Percentiles rank a stretch among this genome's conserved stretches.
phyloP scores from a whole-genome alignment of 1,140 invertebrate genomes.

The Heliothis subflexa region DNA sequence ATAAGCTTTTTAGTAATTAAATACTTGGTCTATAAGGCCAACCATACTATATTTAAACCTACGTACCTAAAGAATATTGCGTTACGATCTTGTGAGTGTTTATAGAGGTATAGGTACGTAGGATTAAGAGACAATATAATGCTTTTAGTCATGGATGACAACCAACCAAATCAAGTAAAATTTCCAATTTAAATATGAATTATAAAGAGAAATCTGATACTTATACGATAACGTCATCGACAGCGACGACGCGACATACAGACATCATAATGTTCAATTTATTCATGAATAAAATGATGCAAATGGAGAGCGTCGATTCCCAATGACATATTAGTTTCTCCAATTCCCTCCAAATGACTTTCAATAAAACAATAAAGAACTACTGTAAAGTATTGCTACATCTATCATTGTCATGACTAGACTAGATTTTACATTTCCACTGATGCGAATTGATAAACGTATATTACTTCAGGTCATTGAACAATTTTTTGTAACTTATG shows the following conservation, averaged over 20 bases:
- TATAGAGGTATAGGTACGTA: not conserved
- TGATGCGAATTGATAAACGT: constrained; percentile 27
- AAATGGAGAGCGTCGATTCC: constrained; percentile 13
- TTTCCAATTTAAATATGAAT: not conserved
- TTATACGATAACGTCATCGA: not conserved
- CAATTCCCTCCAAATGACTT: not conserved
- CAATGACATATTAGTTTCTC: constrained; percentile 22
- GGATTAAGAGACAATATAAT: not conserved
- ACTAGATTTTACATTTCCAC: not conserved
- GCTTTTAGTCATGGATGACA: too few relatives aligned
- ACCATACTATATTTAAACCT: not conserved
- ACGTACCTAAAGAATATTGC: not conserved
- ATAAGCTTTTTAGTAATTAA: constrained; percentile 38
- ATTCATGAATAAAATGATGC: constrained; percentile 24
- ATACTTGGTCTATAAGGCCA: constrained; percentile 3
- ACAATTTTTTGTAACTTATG: constrained; percentile 21
- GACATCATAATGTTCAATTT: constrained; percentile 12
- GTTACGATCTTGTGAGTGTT: not conserved
- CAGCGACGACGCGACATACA: not conserved
- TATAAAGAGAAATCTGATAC: constrained; percentile 2
- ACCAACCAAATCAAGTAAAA: not conserved
- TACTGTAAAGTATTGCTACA: not conserved
- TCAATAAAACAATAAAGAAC: constrained; percentile 14
- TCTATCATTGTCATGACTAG: not conserved
- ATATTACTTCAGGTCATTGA: constrained; percentile 21